Evolutionary conservation across 2,113 vertebrate genomes (phyloP).

Genomic region (Vimba vimba): DNA sequence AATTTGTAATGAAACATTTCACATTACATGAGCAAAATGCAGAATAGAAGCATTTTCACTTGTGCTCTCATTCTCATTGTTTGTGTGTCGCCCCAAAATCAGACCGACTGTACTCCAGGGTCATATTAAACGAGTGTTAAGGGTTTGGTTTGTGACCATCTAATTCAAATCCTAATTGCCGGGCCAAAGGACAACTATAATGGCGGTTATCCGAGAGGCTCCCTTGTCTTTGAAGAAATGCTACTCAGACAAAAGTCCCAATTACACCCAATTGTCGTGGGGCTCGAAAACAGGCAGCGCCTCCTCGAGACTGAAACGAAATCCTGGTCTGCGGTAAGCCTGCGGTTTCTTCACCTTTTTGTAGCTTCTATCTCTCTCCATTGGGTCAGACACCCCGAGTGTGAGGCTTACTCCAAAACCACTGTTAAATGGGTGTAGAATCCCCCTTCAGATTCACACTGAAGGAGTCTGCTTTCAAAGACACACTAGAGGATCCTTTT

Average conservation of each 20-base stretch:
- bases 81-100: neutral
- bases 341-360: conserved; percentile 58
- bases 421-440: conserved; percentile 53
- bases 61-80: neutral
- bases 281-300: conserved; percentile 42
- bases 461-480: conserved; percentile 58
- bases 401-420: conserved; percentile 49
- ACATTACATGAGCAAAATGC: too few species aligned
- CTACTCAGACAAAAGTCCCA: conserved; percentile 60
- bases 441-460: conserved; percentile 47
- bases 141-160: conserved; percentile 38
- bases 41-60: neutral
- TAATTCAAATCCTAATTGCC: conserved; percentile 54
- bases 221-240: conserved; percentile 52
- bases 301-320: conserved; percentile 59
- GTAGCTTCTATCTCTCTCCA: conserved; percentile 44
- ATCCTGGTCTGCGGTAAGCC: conserved; percentile 59
- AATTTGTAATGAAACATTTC: neutral
- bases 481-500: conserved; percentile 54
- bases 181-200: conserved; percentile 52
- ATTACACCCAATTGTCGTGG: conserved; percentile 58
- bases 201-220: conserved; percentile 53
- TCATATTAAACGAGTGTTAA: conserved; percentile 41
- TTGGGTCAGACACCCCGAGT: conserved; percentile 51
- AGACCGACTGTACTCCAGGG: conserved; percentile 12